These are phyloP conservation scores for Atta cephalotes DNA, from an alignment of 1,140 invertebrate genomes.

Conservation along the genomic window DNA sequence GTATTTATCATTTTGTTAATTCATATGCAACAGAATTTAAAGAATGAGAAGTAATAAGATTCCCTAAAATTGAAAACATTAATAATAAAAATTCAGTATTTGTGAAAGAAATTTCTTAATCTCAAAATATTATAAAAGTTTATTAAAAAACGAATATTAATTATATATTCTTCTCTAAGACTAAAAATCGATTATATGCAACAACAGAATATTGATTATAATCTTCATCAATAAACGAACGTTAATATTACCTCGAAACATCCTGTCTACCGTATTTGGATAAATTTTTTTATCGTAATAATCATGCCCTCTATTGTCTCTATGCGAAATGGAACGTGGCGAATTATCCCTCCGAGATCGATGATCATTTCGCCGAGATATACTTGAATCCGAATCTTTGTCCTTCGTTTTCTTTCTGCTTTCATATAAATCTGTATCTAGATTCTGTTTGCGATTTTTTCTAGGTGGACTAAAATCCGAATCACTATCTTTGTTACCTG, in stretches of 20 bases:
- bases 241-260: conserved; percentile 31
- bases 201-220: background rate
- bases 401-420: conserved; percentile 66
- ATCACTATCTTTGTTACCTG: conserved; percentile 62
- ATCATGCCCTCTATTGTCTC: conserved; percentile 71
- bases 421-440: conserved; percentile 59
- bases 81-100: too few relatives aligned
- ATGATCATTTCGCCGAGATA: conserved; percentile 9
- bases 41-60: too few relatives aligned
- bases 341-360: conserved; percentile 39
- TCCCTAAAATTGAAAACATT: too few relatives aligned
- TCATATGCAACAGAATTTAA: background rate
- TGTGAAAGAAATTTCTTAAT: too few relatives aligned
- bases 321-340: conserved; percentile 77
- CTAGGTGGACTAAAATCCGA: conserved; percentile 78
- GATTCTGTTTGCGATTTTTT: conserved; percentile 64
- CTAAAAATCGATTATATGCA: too few relatives aligned
- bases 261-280: conserved; percentile 53
- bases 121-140: too few relatives aligned
- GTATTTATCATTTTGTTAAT: background rate
- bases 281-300: conserved; percentile 78
- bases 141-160: too few relatives aligned
- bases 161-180: too few relatives aligned
- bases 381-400: conserved; percentile 68
- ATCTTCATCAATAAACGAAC: background rate